Conservation (phyloP, 2,888 invertebrate genomes). For the Chironomus tentans region DNA sequence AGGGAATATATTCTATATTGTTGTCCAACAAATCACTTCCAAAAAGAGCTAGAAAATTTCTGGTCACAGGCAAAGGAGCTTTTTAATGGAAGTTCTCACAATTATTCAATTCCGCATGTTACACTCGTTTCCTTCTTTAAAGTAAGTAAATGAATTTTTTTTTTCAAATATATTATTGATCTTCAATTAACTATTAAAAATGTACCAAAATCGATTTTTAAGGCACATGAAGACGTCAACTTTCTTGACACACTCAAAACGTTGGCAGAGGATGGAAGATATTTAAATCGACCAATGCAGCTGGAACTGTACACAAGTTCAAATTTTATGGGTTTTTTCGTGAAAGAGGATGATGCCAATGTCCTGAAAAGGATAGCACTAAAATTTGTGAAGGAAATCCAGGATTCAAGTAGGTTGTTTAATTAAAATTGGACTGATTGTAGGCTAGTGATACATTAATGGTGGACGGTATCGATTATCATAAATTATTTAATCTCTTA, state of each 20-base stretch:
- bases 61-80: conserved; percentile 65
- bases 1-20: conserved; percentile 17
- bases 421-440: conserved; percentile 23
- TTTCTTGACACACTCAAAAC: conserved; percentile 63
- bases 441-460: neutral
- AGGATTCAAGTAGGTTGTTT: conserved; percentile 60
- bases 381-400: conserved; percentile 71
- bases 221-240: conserved; percentile 36
- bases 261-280: conserved; percentile 60
- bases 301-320: conserved; percentile 77
- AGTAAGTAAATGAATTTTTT: conserved; percentile 43
- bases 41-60: conserved; percentile 56
- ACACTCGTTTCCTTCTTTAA: conserved; percentile 84
- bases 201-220: neutral
- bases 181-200: neutral
- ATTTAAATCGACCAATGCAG: conserved; percentile 55
- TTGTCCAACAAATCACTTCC: conserved; percentile 60
- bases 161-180: neutral
- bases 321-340: conserved; percentile 86
- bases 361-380: conserved; percentile 69
- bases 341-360: conserved; percentile 71
- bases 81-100: conserved; percentile 68
- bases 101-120: conserved; percentile 74
- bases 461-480: neutral
- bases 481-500: neutral